These are phyloP conservation scores for Theristicus caerulescens DNA, from an alignment of 2,113 vertebrate species.

Conservation along the genomic window DNA sequence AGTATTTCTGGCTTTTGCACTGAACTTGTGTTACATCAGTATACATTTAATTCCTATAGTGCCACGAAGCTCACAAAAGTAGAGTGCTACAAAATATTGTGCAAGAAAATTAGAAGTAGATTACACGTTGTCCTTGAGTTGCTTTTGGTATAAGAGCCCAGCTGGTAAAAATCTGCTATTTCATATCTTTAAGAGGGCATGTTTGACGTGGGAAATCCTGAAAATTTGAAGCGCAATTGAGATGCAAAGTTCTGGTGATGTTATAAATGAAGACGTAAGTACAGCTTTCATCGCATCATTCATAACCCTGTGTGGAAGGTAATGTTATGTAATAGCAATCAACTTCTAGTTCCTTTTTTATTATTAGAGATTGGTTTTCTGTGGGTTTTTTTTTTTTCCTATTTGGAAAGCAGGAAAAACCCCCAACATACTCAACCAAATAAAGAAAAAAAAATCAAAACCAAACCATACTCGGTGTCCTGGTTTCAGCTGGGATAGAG, in stretches of 20 bases:
- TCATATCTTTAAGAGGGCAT: not conserved
- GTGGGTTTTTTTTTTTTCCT: no score
- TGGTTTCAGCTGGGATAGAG: no score
- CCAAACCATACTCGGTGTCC: no score
- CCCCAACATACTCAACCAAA: not conserved
- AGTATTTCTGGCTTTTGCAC: not conserved
- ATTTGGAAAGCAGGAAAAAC: not conserved
- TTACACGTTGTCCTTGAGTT: not conserved
- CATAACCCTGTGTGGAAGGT: not conserved
- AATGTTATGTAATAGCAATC: not conserved
- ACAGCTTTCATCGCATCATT: not conserved
- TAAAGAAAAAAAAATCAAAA: not conserved
- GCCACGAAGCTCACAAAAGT: not conserved
- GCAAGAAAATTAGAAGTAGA: not conserved
- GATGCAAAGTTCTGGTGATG: not conserved
- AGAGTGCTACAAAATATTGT: not conserved
- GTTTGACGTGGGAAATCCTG: not conserved
- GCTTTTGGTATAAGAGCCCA: not conserved
- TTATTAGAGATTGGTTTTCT: not conserved
- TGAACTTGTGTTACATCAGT: not conserved
- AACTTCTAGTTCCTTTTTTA: not conserved
- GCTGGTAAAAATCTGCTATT: not conserved
- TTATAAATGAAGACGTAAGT: not conserved
- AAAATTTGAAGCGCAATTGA: not conserved
- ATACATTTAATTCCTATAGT: not conserved